phyloP scores from a whole-genome alignment of 35 echinoderm and acorn worm species.

The Hemicentrotus pulcherrimus region DNA sequence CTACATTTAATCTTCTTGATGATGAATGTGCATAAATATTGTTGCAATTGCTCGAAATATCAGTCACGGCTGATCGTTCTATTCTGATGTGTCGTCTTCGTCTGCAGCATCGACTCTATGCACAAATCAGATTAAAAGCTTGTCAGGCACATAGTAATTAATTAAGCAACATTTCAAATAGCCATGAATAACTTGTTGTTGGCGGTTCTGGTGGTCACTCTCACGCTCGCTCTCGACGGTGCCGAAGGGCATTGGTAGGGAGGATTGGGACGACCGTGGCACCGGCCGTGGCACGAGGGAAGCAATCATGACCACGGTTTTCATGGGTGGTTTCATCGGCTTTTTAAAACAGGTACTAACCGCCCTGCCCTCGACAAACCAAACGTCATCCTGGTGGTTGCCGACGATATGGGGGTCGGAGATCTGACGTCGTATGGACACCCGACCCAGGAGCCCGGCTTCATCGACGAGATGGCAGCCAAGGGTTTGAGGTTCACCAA shows the following conservation, averaged over 20 bases:
- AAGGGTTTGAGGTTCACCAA: conserved; percentile 80
- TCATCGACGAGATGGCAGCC: conserved; percentile 68
- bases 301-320: not conserved
- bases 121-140: no score
- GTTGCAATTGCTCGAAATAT: no score
- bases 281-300: no score
- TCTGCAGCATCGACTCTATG: no score
- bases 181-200: not conserved
- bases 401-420: conserved; percentile 80
- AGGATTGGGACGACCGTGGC: not conserved
- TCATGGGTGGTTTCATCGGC: not conserved
- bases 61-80: no score
- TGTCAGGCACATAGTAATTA: no score
- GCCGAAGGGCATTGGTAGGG: not conserved
- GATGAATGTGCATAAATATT: no score
- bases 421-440: conserved; percentile 77
- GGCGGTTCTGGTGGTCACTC: not conserved
- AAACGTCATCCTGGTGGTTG: conserved; percentile 70
- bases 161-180: not conserved
- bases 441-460: conserved; percentile 73
- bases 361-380: conserved; percentile 61
- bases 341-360: not conserved
- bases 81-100: no score
- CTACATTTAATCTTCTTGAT: no score
- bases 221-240: not conserved